Conservation (phyloP, 2,113 vertebrate genomes). For the Phocoena phocoena region DNA sequence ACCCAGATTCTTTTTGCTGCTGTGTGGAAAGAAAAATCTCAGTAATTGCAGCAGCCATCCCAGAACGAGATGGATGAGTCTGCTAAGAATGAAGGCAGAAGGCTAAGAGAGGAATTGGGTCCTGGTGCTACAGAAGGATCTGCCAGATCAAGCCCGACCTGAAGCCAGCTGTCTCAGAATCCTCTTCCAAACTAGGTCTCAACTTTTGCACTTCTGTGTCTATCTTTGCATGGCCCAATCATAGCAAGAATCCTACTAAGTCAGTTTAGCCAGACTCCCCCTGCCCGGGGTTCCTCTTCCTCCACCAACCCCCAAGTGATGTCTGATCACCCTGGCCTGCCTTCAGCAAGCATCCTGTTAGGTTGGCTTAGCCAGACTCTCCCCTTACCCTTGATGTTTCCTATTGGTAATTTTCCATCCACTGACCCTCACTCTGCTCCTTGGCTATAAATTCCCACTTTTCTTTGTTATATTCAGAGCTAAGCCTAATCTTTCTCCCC, state of each 20-base stretch:
- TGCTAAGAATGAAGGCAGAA: neutral
- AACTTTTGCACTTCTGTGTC: neutral
- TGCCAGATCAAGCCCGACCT: neutral
- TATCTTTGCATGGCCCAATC: neutral
- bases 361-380: neutral
- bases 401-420: neutral
- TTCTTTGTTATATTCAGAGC: neutral
- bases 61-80: neutral
- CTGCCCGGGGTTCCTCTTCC: neutral
- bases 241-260: neutral
- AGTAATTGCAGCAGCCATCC: neutral
- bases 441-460: neutral
- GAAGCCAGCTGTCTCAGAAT: neutral
- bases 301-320: neutral
- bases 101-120: neutral
- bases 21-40: neutral
- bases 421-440: neutral
- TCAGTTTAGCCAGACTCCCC: neutral
- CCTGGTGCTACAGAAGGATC: neutral
- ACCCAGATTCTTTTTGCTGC: neutral
- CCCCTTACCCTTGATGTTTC: neutral
- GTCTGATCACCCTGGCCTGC: neutral
- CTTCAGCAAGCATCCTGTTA: neutral
- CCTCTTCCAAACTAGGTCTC: neutral
- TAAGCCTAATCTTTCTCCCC: neutral